Base-by-base conservation (phyloP, 2,797 vertebrate genomes). In the Alfaro cultratus region DNA sequence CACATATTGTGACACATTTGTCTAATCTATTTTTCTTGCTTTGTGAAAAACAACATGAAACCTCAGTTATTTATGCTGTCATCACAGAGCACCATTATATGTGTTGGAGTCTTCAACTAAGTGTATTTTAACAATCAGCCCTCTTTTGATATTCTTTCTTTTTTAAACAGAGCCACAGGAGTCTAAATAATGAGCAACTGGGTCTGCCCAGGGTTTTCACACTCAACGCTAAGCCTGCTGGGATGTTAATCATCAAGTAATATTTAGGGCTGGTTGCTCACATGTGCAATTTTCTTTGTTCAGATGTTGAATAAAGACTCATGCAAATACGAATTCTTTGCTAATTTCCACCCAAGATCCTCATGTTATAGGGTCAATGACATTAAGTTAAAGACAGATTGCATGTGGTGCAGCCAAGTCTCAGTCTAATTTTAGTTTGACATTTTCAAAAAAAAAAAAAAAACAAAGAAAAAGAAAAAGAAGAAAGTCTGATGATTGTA, bases 231-330 rank as follows among this genome's bases (percentile, higher is more conserved):
- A 51, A 87, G 80, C 88, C 80, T 86, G 75, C 73, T 84, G 82
- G 82, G 83, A 87, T 81, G 75, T 57, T 88, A 89, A 90, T 89
- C 75, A 74, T 55, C 18, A 80, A 82, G 79, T 84, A 67, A 84
- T 86, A 83, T 80, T 41, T 78, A 76, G 26, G 72, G 64, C 67
- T 73, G 62, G 60, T 68, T 9, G 6, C 76, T 49, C 77, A 80
- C 76, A 36, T 81, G 73, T 72, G 55, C 60, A 62, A 45, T 75
- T 55, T 76, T 60, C 31, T 73, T 68, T 6, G 41, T 75, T 85
- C 5, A 79, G 36, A 76, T 82, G 64, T 79, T 74, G 72, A 83
- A 82, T 53, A 45, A 78, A 81, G 76, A 55, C 18, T 73, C 83
- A 85, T 29, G 79, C 79, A 86, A 77, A 75, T 29, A 15, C 26